Percentiles rank a stretch among this genome's conserved stretches.
Evolutionary conservation across 2,113 vertebrate genomes (phyloP).

Genomic region (Panurus biarmicus): DNA sequence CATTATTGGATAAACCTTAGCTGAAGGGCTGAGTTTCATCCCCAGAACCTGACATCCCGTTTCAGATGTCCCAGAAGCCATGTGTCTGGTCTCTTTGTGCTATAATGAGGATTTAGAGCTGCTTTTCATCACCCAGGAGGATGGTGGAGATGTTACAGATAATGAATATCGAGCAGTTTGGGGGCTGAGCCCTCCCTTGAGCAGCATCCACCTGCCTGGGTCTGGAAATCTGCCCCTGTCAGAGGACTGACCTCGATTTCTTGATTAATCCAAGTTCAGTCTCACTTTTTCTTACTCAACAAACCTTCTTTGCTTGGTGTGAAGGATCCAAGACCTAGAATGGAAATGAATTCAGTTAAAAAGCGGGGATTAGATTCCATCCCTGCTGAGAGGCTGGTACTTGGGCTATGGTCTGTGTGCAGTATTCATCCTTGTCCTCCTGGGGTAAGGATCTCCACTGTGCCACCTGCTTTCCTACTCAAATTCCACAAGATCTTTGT

Average conservation of each 20-base stretch:
- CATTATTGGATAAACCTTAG: neutral
- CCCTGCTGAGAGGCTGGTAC: neutral
- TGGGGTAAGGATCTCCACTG: neutral
- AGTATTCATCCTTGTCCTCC: neutral
- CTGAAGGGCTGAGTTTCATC: neutral
- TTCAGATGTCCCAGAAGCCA: neutral
- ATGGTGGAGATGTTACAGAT: neutral
- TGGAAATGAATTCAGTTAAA: neutral
- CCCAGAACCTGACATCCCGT: neutral
- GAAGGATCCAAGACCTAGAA: fast-evolving
- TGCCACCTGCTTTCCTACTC: neutral
- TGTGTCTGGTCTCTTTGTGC: neutral
- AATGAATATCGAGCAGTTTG: neutral
- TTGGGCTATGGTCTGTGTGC: neutral
- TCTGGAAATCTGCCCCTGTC: neutral
- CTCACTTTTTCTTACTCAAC: neutral
- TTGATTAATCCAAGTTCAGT: neutral
- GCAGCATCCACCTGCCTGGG: neutral
- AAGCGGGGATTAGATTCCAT: too few species aligned
- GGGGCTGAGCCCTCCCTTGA: neutral
- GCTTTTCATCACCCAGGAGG: neutral
- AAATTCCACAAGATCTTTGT: fast-evolving
- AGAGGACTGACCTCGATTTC: neutral
- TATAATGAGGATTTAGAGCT: neutral
- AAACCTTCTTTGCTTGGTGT: neutral